Evolutionary conservation across 2,888 invertebrate genomes (phyloP), one percentile per base, ranked within the genome.

Genomic region (Liodrosophila aerea): DNA sequence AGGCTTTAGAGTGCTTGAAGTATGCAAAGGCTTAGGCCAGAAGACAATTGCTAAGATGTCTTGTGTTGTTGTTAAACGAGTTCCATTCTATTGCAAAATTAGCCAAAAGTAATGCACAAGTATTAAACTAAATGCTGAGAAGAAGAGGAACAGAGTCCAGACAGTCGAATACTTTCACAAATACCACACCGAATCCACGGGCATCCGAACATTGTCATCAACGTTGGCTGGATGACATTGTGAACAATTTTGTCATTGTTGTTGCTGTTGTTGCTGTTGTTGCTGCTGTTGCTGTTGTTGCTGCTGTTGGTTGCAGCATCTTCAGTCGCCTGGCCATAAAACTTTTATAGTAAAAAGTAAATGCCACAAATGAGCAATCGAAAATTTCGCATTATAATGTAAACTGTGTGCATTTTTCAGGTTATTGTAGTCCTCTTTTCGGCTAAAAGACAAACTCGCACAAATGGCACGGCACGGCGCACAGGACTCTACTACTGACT

Each of bases 351-450:
- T 71, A 77, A 76, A 81, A 78, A 74, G 82, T 84, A 82, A 84
- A 84, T 78, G 84, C 85, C 82, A 85, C 86, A 85, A 87, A 86
- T 86, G 86, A 87, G 87, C 87, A 87, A 87, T 87, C 87, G 87
- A 87, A 87, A 87, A 84, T 85, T 78, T 87, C 69, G 76, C 73
- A 77, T 82, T 87, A 86, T 87, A 82, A 80, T 85, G 86, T 86
- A 84, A 84, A 81, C 76, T 78, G 77, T 80, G 81, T 84, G 80
- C 77, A 82, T 80, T 84, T 83, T 78, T 78, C 81, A 81, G 81
- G 76, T 74, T 78, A 78, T 78, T 78, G 76, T 80, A 77, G 69
- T 76, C 73, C 51, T 59, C 67, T 68, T 22, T 61, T 76, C 49
- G 63, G 77, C 51, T 44, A 58, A 71, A 77, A 81, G 76, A 81